A percentile compares a stretch with the other conserved stretches of the same genome.
Conservation (phyloP, 1,140 invertebrate genomes). For the Gryon sp. region DNA sequence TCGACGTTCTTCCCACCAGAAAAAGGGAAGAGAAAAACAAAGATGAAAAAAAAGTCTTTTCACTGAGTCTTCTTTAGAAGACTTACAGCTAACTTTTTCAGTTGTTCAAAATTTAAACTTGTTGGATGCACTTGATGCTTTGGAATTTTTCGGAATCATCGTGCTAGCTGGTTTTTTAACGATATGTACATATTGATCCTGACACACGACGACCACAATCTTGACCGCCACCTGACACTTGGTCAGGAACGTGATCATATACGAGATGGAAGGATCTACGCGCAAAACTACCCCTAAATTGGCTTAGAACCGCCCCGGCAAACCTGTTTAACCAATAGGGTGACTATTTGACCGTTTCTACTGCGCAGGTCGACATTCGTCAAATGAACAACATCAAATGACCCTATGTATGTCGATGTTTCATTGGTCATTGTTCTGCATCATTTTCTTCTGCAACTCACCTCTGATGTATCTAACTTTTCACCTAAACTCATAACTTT, state of each 20-base stretch:
- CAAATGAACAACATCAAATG: constrained; percentile 65
- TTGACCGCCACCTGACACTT: constrained; percentile 37
- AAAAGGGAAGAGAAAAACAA: too few relatives aligned
- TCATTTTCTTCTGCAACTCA: background rate
- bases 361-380: constrained; percentile 73
- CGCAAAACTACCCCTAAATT: constrained; percentile 77
- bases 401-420: constrained; percentile 41
- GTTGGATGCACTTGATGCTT: background rate
- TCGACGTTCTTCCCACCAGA: constrained; percentile 15
- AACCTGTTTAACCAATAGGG: constrained; percentile 72
- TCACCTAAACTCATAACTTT: background rate
- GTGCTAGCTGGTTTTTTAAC: background rate
- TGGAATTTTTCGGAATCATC: background rate
- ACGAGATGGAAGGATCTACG: constrained; percentile 62
- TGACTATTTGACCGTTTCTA: constrained; percentile 68
- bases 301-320: constrained; percentile 78
- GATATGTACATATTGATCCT: constrained; percentile 16
- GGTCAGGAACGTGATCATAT: constrained; percentile 43
- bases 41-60: too few relatives aligned
- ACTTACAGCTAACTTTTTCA: too few relatives aligned
- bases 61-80: too few relatives aligned
- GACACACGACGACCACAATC: constrained; percentile 38
- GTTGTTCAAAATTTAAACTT: too few relatives aligned
- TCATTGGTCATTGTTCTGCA: constrained; percentile 42
- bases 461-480: too few relatives aligned